phyloP scores from a whole-genome alignment of 1,140 invertebrate species.

The Caenorhabditis inopinata region DNA sequence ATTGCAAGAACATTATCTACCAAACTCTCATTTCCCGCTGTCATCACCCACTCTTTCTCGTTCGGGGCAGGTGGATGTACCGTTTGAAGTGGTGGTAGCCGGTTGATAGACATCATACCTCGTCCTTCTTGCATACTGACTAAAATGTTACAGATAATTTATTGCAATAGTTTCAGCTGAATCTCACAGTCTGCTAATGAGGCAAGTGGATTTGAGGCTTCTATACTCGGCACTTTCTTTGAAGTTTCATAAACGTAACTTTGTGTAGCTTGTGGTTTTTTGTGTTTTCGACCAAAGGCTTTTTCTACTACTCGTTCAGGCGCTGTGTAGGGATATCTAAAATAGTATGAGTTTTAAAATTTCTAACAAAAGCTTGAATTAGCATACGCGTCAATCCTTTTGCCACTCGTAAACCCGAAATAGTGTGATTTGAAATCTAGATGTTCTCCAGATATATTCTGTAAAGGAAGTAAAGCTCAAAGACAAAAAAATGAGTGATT shows the following conservation, averaged over 20 bases:
- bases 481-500: background rate
- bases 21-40: constrained; percentile 52
- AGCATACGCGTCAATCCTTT: background rate
- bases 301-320: constrained; percentile 37
- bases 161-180: background rate
- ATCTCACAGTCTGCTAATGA: constrained; percentile 30
- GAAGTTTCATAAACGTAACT: background rate
- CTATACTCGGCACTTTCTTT: background rate
- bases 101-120: background rate
- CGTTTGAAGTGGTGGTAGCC: constrained; percentile 45
- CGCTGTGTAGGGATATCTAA: constrained; percentile 36
- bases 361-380: background rate
- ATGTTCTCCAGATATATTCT: background rate
- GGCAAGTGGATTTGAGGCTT: background rate
- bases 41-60: constrained; percentile 62
- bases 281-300: background rate
- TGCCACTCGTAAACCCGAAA: background rate
- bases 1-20: constrained; percentile 59
- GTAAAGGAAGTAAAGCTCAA: background rate
- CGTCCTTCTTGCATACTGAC: constrained; percentile 10
- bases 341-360: background rate
- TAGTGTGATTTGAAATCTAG: background rate
- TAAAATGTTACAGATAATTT: background rate
- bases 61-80: constrained; percentile 57
- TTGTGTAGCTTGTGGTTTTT: background rate